Conservation (phyloP, 2,888 invertebrate genomes). For the Metalampra italica region DNA sequence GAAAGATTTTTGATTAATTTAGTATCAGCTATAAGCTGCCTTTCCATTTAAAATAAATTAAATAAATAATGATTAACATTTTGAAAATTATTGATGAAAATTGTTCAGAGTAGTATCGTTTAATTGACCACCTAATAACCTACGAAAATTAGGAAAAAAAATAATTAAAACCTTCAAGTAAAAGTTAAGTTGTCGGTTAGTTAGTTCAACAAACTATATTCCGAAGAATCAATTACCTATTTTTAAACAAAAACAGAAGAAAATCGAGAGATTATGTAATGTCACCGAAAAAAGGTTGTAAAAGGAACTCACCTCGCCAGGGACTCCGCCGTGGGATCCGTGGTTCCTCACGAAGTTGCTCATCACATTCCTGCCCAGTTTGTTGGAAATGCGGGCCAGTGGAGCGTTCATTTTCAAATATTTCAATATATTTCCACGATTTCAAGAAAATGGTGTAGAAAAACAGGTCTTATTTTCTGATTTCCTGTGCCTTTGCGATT, state of each 20-base stretch:
- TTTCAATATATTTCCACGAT: slow-evolving; percentile 1
- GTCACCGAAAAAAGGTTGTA: slow-evolving; percentile 26
- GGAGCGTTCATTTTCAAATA: slow-evolving; percentile 57
- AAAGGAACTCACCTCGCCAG: slow-evolving; percentile 66
- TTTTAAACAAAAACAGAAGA: slow-evolving; percentile 26
- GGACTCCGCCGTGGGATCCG: slow-evolving; percentile 57
- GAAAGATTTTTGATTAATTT: too few relatives aligned
- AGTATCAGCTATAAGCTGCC: too few relatives aligned
- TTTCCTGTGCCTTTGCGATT: slow-evolving; percentile 7
- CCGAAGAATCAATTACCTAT: too few relatives aligned
- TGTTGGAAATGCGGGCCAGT: slow-evolving; percentile 57
- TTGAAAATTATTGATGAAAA: too few relatives aligned
- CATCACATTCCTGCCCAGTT: slow-evolving; percentile 64
- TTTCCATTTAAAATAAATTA: too few relatives aligned
- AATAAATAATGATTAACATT: too few relatives aligned
- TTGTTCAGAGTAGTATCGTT: too few relatives aligned
- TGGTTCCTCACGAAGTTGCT: slow-evolving; percentile 62
- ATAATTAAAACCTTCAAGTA: too few relatives aligned
- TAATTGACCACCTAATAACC: too few relatives aligned
- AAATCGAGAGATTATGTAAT: slow-evolving; percentile 58
- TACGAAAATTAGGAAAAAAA: too few relatives aligned
- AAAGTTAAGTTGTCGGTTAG: too few relatives aligned
- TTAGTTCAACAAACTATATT: too few relatives aligned
- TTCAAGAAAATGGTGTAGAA: slow-evolving; percentile 16
- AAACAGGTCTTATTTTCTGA: slow-evolving; percentile 25